A percentile compares a stretch with the other conserved stretches of the same genome.
Evolutionary conservation across 2,113 vertebrate species (phyloP).

Genomic region (Vidua macroura): DNA sequence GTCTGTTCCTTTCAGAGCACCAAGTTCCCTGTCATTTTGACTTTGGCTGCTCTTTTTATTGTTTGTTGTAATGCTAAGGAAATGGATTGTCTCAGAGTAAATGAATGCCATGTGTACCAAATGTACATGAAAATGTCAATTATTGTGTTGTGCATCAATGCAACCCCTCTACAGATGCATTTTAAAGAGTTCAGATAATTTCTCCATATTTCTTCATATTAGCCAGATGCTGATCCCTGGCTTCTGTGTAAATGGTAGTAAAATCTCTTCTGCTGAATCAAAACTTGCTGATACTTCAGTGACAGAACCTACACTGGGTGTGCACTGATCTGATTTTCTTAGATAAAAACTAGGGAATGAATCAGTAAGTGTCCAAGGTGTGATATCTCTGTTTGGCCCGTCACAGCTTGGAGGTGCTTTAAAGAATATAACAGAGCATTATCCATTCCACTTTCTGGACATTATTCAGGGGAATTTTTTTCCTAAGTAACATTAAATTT

Average conservation of each 20-base stretch:
- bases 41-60: conserved; percentile 32
- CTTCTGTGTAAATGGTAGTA: background rate
- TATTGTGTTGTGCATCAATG: background rate
- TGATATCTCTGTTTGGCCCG: background rate
- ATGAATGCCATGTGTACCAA: background rate
- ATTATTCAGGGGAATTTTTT: background rate
- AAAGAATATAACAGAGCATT: background rate
- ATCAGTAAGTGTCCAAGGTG: background rate
- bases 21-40: background rate
- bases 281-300: background rate
- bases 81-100: background rate
- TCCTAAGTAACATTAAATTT: background rate
- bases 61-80: conserved; percentile 35
- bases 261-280: background rate
- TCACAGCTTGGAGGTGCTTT: background rate
- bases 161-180: background rate
- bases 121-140: background rate
- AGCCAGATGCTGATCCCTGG: background rate
- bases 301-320: background rate
- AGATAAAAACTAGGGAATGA: background rate
- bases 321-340: background rate
- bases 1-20: background rate
- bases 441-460: background rate
- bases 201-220: background rate
- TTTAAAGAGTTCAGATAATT: background rate